These are phyloP conservation scores for Drosophila conformis DNA, from an alignment of 2,888 invertebrate species.

Conservation along the genomic window DNA sequence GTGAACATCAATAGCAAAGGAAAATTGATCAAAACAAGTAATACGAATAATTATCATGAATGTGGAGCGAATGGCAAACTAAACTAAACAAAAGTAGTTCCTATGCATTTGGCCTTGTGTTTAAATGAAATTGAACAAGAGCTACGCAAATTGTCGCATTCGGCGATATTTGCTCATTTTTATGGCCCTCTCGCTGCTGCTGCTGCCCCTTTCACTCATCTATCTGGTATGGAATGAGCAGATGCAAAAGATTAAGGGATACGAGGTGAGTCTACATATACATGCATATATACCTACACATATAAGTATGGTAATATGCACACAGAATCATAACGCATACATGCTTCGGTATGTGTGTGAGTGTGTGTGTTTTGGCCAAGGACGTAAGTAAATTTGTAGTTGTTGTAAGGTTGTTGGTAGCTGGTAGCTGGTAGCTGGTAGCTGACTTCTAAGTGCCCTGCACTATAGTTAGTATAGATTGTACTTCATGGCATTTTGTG, in stretches of 20 bases:
- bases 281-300: neutral
- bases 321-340: conserved; percentile 1
- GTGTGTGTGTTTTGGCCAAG: conserved; percentile 40
- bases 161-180: conserved; percentile 85
- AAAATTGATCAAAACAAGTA: conserved; percentile 37
- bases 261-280: conserved; percentile 78
- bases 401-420: conserved; percentile 23
- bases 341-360: conserved; percentile 5
- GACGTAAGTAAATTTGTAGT: conserved; percentile 29
- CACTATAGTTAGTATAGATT: conserved; percentile 12
- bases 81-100: conserved; percentile 57
- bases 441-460: conserved; percentile 48
- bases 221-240: conserved; percentile 85
- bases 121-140: conserved; percentile 85
- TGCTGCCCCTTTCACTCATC: conserved; percentile 84
- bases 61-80: conserved; percentile 16
- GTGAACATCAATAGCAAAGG: conserved; percentile 41
- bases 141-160: conserved; percentile 84
- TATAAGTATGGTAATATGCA: neutral
- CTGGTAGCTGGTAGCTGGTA: conserved; percentile 25
- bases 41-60: conserved; percentile 19
- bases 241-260: conserved; percentile 85
- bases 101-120: conserved; percentile 70
- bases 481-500: conserved; percentile 16
- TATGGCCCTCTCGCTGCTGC: conserved; percentile 83